A percentile compares a stretch with the other conserved stretches of the same genome.
Conservation (phyloP, 2,113 vertebrate genomes). For the Laticauda laticaudata region DNA sequence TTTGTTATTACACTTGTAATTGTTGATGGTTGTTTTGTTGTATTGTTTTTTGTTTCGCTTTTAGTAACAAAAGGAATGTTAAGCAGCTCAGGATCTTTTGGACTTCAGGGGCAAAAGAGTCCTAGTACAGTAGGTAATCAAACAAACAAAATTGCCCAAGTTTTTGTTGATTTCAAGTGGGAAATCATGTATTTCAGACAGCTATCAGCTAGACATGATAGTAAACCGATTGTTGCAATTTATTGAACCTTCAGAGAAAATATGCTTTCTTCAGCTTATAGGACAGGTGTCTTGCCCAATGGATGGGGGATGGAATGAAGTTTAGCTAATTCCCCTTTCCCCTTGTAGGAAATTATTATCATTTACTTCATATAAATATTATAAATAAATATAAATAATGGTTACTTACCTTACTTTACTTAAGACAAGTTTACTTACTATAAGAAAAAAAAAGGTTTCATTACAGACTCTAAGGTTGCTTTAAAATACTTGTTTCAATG, state of each 20-base stretch:
- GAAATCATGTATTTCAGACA: not conserved
- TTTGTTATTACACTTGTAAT: not conserved
- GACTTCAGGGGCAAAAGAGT: not conserved
- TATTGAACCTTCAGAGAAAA: not conserved
- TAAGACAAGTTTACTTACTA: not conserved
- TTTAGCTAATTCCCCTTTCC: not conserved
- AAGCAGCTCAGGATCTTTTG: not conserved
- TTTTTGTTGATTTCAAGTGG: not conserved
- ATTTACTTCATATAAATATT: not conserved
- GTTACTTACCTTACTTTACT: not conserved
- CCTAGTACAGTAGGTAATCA: not conserved
- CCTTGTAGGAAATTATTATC: not conserved
- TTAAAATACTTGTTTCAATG: not conserved
- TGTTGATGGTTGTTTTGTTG: not conserved
- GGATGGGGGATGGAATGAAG: not conserved
- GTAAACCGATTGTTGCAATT: not conserved
- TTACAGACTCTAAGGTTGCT: not conserved
- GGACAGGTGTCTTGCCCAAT: not conserved
- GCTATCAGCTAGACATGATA: not conserved
- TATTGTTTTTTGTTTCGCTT: not conserved
- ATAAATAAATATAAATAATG: not conserved
- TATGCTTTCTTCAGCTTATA: not conserved
- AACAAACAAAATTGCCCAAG: not conserved
- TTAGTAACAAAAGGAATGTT: not conserved
- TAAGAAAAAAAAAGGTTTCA: not conserved